A percentile compares a stretch with the other conserved stretches of the same genome.
phyloP scores from a whole-genome alignment of 30 jellyfish, hydroid and myxozoan species.

The Aurelia coerulea region DNA sequence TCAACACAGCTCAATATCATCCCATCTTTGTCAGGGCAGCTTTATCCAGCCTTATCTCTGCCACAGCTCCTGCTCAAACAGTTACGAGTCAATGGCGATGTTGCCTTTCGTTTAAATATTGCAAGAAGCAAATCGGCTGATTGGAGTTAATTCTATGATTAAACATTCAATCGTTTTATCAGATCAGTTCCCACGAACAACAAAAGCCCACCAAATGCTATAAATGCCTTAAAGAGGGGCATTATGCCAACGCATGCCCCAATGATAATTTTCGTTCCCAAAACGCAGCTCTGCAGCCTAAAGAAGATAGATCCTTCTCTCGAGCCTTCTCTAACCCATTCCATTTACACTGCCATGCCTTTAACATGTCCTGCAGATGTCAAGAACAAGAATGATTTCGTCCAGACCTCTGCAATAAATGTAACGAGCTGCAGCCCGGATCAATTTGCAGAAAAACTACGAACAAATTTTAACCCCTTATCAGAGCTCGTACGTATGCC shows the following conservation, averaged over 20 bases:
- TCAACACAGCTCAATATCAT: too few relatives aligned
- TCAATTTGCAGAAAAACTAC: constrained; percentile 1
- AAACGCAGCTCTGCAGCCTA: not conserved
- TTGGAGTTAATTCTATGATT: not conserved
- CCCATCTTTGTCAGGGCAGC: not conserved
- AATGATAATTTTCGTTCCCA: constrained; percentile 19
- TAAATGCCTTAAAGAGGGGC: constrained; percentile 12
- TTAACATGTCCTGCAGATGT: not conserved
- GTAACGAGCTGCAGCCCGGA: constrained; percentile 2
- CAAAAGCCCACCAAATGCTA: constrained; percentile 1
- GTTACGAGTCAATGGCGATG: not conserved
- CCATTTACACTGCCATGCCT: not conserved
- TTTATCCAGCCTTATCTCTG: constrained; percentile 6
- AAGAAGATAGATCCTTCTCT: not conserved
- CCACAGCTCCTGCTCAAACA: not conserved
- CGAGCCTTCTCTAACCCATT: constrained; percentile 1
- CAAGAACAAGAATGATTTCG: not conserved
- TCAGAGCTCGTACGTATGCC: not conserved
- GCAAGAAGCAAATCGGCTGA: not conserved
- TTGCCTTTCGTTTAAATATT: not conserved
- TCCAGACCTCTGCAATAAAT: constrained; percentile 12
- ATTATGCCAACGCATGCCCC: constrained; percentile 4
- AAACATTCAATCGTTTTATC: not conserved
- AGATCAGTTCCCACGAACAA: not conserved
- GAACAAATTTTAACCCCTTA: not conserved